These are phyloP conservation scores for Coptodon rendalli DNA, from an alignment of 2,113 vertebrate species.

Conservation along the genomic window DNA sequence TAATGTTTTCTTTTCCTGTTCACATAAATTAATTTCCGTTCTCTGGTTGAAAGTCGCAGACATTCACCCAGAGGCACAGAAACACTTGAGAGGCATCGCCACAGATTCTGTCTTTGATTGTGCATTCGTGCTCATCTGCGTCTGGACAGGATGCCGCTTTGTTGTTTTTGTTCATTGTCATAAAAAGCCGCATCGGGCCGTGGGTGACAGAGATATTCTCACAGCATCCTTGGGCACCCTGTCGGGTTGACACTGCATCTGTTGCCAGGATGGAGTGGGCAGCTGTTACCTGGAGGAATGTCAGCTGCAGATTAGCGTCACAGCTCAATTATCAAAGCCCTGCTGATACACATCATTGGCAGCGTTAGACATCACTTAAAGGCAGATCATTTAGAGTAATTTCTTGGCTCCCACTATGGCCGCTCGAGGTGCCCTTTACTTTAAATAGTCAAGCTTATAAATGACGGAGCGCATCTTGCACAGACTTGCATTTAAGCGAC, in stretches of 20 bases:
- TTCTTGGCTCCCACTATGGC: background rate
- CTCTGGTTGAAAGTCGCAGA: background rate
- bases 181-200: background rate
- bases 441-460: background rate
- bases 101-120: background rate
- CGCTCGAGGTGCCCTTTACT: background rate
- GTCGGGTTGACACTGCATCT: background rate
- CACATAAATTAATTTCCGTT: background rate
- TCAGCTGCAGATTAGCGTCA: background rate
- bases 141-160: background rate
- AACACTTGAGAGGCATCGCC: background rate
- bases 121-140: background rate
- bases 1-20: background rate
- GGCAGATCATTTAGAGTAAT: background rate
- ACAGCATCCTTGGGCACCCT: background rate
- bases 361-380: background rate
- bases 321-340: constrained; percentile 3
- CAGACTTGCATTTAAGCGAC: background rate
- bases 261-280: background rate
- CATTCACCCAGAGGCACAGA: background rate
- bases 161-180: background rate
- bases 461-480: background rate
- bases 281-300: constrained; percentile 22
- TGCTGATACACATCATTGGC: background rate
- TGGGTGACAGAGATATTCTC: background rate